These are phyloP conservation scores for Macrochelys suwanniensis DNA, from an alignment of 2,797 vertebrate genomes.

Conservation along the genomic window DNA sequence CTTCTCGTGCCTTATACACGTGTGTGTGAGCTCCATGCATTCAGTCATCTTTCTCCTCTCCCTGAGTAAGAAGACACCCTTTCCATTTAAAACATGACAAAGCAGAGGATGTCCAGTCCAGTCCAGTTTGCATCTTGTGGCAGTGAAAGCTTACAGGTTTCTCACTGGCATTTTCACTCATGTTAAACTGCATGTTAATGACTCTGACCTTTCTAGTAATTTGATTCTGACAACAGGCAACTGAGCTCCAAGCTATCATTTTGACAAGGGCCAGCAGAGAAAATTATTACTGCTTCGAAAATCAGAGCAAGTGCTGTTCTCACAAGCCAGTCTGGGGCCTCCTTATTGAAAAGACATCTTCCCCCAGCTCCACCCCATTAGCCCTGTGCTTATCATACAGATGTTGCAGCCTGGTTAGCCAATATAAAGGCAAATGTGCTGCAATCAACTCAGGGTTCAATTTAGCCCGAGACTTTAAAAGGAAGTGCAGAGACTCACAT, in stretches of 20 bases:
- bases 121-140: slow-evolving; percentile 33
- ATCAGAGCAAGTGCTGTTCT: slow-evolving; percentile 47
- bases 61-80: slow-evolving; percentile 36
- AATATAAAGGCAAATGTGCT: not conserved
- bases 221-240: slow-evolving; percentile 67
- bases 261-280: slow-evolving; percentile 25
- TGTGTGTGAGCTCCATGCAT: slow-evolving; percentile 37
- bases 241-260: slow-evolving; percentile 56
- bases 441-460: not conserved
- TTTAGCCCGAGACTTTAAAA: not conserved
- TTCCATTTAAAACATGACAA: slow-evolving; percentile 34
- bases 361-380: not conserved
- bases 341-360: not conserved
- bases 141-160: slow-evolving; percentile 40
- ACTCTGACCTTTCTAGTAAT: slow-evolving; percentile 76
- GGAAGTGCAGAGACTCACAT: not conserved
- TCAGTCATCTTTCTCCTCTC: slow-evolving; percentile 56
- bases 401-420: not conserved
- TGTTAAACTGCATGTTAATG: slow-evolving; percentile 53
- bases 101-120: slow-evolving; percentile 32
- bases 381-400: not conserved
- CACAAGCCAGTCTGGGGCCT: slow-evolving; percentile 38
- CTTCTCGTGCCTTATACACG: not conserved
- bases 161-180: slow-evolving; percentile 59
- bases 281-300: slow-evolving; percentile 28